Evolutionary conservation across 1,140 invertebrate species (phyloP).

Genomic region (Macrobrachium nipponense): DNA sequence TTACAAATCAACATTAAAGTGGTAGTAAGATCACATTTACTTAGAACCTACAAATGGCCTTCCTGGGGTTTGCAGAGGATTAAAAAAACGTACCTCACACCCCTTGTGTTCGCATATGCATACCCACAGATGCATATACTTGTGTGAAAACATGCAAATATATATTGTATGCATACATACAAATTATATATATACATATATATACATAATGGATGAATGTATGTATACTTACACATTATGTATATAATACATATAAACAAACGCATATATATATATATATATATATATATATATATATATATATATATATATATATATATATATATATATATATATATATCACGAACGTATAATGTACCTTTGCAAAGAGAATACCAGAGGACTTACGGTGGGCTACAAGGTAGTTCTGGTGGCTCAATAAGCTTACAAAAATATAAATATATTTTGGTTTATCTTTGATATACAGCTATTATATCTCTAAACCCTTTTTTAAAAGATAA

Average conservation of each 20-base stretch:
- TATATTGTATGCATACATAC: conserved; percentile 16
- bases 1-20: too few relatives aligned
- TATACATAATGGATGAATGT: neutral
- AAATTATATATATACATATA: neutral
- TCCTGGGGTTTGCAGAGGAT: too few relatives aligned
- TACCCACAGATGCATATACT: too few relatives aligned
- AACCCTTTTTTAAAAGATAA: neutral
- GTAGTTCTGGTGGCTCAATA: neutral
- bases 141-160: neutral
- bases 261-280: conserved; percentile 29
- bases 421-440: conserved; percentile 27
- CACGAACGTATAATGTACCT: neutral
- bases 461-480: conserved; percentile 6
- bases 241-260: neutral
- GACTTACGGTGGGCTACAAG: neutral
- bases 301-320: conserved; percentile 1
- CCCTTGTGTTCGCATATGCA: too few relatives aligned
- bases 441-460: conserved; percentile 8
- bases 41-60: too few relatives aligned
- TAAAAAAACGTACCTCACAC: too few relatives aligned
- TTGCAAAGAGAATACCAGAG: neutral
- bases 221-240: neutral
- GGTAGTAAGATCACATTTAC: too few relatives aligned
- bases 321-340: neutral
- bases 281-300: conserved; percentile 43